phyloP scores from a whole-genome alignment of 2,797 vertebrate genomes.

The Psittacula derbiana region DNA sequence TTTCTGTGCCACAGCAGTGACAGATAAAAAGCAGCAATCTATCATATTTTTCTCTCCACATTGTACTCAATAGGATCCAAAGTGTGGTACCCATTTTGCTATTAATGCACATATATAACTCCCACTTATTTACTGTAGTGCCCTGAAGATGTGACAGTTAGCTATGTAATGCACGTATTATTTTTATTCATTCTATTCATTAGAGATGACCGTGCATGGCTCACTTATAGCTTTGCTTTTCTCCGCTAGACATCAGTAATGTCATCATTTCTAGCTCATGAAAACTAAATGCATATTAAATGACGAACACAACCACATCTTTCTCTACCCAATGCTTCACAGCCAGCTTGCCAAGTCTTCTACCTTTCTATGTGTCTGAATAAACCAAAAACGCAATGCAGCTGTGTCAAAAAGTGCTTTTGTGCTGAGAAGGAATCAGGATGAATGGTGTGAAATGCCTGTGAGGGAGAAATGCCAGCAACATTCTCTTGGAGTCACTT shows the following conservation, averaged over 20 bases:
- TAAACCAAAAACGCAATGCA: neutral
- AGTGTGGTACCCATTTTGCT: constrained; percentile 27
- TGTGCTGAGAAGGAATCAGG: neutral
- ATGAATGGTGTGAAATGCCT: neutral
- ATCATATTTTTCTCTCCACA: constrained; percentile 22
- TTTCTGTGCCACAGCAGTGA: constrained; percentile 47
- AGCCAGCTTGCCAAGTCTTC: neutral
- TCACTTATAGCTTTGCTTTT: constrained; percentile 26
- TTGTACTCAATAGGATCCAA: constrained; percentile 27
- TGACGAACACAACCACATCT: neutral
- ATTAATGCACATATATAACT: constrained; percentile 36
- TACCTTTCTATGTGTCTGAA: neutral
- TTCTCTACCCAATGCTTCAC: neutral
- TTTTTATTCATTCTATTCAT: constrained; percentile 71
- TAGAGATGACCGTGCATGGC: constrained; percentile 17
- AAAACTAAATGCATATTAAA: constrained; percentile 48
- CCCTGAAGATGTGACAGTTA: constrained; percentile 60
- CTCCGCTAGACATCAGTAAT: constrained; percentile 51
- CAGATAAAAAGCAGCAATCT: constrained; percentile 55
- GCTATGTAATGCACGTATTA: constrained; percentile 61
- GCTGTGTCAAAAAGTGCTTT: neutral
- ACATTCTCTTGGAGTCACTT: neutral
- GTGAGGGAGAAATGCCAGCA: neutral
- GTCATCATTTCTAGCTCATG: constrained; percentile 26
- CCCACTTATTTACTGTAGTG: constrained; percentile 59